These are phyloP conservation scores for Mactra quadrangularis DNA, from an alignment of 1,140 invertebrate species.

Conservation along the genomic window DNA sequence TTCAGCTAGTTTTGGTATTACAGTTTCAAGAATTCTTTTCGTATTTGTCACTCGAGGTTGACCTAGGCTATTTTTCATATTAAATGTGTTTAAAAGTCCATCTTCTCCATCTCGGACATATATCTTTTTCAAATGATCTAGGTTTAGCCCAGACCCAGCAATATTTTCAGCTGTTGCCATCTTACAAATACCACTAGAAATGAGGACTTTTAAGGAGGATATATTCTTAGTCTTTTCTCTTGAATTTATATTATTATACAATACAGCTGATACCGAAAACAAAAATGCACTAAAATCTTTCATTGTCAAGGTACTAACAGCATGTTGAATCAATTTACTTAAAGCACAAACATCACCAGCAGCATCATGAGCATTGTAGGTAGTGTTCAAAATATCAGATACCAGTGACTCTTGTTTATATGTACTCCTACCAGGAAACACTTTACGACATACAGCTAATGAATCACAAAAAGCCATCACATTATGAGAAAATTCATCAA, in stretches of 20 bases:
- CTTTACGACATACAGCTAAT: neutral
- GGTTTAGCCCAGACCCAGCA: neutral
- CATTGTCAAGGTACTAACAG: neutral
- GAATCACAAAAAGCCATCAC: neutral
- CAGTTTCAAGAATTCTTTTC: neutral
- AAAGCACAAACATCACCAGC: neutral
- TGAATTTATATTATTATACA: too few relatives aligned
- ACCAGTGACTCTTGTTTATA: neutral
- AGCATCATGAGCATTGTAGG: neutral
- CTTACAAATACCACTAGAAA: neutral
- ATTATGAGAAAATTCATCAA: neutral
- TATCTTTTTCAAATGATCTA: neutral
- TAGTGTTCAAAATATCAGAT: neutral
- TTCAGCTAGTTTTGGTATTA: slow-evolving; percentile 6
- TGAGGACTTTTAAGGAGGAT: neutral
- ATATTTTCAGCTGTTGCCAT: neutral
- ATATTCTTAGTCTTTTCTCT: neutral
- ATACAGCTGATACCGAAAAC: too few relatives aligned
- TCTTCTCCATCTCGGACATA: neutral
- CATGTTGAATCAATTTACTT: neutral
- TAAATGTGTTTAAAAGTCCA: neutral
- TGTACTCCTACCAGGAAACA: neutral
- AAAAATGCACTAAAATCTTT: too few relatives aligned
- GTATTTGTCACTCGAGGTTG: slow-evolving; percentile 17
- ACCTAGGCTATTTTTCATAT: neutral